phyloP scores from a whole-genome alignment of 2,797 vertebrate genomes.

The Epinephelus awoara region DNA sequence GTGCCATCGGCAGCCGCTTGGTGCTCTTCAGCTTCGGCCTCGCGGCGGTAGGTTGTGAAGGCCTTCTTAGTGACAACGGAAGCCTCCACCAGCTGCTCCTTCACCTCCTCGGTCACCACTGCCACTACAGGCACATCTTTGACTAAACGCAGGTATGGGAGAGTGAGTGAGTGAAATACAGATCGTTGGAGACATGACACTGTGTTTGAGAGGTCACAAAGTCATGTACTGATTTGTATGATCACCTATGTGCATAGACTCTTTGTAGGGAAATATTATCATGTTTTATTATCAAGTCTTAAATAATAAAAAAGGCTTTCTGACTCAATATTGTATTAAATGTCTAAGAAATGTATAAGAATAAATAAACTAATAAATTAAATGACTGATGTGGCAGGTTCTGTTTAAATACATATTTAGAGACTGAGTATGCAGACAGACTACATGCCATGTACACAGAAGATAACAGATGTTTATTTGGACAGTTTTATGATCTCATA shows the following conservation, averaged over 20 bases:
- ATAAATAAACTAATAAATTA: not conserved
- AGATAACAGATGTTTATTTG: not conserved
- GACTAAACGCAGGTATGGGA: slow-evolving; percentile 71
- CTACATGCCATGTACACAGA: not conserved
- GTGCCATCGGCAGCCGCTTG: slow-evolving; percentile 86
- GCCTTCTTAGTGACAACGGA: slow-evolving; percentile 93
- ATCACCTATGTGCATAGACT: not conserved
- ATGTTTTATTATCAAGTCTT: not conserved
- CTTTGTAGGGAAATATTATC: not conserved
- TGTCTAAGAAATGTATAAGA: not conserved
- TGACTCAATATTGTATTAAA: not conserved
- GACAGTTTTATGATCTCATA: not conserved
- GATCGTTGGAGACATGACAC: not conserved
- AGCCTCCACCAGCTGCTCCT: slow-evolving; percentile 95
- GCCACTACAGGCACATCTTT: slow-evolving; percentile 87
- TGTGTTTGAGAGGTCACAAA: not conserved
- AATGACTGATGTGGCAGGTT: not conserved
- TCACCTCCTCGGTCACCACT: slow-evolving; percentile 93
- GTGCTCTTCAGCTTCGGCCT: slow-evolving; percentile 94
- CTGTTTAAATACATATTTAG: not conserved
- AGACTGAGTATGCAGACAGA: not conserved
- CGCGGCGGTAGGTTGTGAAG: slow-evolving; percentile 90
- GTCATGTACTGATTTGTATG: not conserved
- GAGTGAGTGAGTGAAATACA: slow-evolving; percentile 34
- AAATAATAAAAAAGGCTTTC: not conserved